Percentiles rank a stretch among this genome's conserved stretches.
Conservation (phyloP, 2,888 invertebrate genomes). For the Blastobasis adustella region DNA sequence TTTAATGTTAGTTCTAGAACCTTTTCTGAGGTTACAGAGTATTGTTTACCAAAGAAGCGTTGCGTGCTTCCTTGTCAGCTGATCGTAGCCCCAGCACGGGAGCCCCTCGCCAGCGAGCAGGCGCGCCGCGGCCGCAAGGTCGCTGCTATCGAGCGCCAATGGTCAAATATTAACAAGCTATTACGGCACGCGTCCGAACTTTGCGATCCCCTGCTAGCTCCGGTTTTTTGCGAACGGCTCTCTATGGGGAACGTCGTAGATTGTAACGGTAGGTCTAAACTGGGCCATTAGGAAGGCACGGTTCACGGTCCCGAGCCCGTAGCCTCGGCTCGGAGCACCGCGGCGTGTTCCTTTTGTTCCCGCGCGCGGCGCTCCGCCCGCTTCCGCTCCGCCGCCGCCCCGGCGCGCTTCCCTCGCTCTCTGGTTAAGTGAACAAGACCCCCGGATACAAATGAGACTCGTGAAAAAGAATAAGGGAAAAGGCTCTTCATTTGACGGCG, state of each 20-base stretch:
- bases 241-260: constrained; percentile 47
- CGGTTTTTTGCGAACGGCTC: constrained; percentile 47
- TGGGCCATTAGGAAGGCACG: constrained; percentile 6
- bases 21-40: too few relatives aligned
- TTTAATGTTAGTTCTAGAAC: too few relatives aligned
- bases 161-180: constrained; percentile 45
- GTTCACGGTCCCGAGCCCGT: constrained; percentile 6
- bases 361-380: constrained; percentile 20
- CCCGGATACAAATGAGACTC: constrained; percentile 13
- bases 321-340: constrained; percentile 15
- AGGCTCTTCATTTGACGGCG: constrained; percentile 9
- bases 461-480: constrained; percentile 7
- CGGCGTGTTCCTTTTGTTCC: constrained; percentile 30
- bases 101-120: constrained; percentile 38
- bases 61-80: constrained; percentile 27
- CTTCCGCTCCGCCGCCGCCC: constrained; percentile 21
- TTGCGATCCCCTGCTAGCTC: constrained; percentile 68
- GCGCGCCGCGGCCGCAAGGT: constrained; percentile 44
- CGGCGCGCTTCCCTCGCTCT: constrained; percentile 16
- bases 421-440: constrained; percentile 14
- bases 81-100: constrained; percentile 32
- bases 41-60: constrained; percentile 8
- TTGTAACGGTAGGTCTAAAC: constrained; percentile 1
- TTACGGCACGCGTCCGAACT: constrained; percentile 43
- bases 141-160: constrained; percentile 50